Conservation (phyloP, 2,888 invertebrate species). For the Acanthosepion lycidas region DNA sequence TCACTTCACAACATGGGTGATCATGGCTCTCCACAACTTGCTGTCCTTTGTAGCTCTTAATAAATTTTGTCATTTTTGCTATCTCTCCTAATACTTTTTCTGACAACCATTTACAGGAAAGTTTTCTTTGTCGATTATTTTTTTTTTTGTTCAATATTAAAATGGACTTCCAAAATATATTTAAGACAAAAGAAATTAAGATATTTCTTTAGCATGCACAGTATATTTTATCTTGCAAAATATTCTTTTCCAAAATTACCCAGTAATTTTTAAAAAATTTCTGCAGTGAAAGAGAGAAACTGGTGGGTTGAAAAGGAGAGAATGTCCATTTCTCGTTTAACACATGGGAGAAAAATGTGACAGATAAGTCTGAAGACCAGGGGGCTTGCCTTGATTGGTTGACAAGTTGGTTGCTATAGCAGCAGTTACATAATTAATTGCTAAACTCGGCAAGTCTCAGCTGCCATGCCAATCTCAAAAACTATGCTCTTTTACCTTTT, state of each 20-base stretch:
- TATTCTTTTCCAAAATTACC: neutral
- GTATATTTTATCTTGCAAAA: neutral
- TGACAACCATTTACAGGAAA: no score
- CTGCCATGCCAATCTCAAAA: neutral
- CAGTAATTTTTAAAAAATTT: neutral
- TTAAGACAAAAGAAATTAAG: no score
- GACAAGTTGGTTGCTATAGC: neutral
- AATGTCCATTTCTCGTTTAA: neutral
- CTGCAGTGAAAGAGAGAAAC: neutral
- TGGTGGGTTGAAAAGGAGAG: neutral
- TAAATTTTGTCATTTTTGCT: no score
- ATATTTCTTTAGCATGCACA: neutral
- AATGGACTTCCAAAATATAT: no score
- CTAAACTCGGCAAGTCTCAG: neutral
- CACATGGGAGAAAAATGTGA: conserved; percentile 16
- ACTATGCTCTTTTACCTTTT: neutral
- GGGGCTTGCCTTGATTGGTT: neutral
- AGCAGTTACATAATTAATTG: conserved; percentile 33
- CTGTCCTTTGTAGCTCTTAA: no score
- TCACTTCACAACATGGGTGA: no score
- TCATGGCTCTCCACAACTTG: no score
- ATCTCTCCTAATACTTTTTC: no score
- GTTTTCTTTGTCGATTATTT: no score
- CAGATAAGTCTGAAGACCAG: neutral
- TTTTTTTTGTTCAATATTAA: no score